Percentiles rank a stretch among this genome's conserved stretches.
Conservation (phyloP, 2,797 vertebrate species). For the Acanthurus tractus region DNA sequence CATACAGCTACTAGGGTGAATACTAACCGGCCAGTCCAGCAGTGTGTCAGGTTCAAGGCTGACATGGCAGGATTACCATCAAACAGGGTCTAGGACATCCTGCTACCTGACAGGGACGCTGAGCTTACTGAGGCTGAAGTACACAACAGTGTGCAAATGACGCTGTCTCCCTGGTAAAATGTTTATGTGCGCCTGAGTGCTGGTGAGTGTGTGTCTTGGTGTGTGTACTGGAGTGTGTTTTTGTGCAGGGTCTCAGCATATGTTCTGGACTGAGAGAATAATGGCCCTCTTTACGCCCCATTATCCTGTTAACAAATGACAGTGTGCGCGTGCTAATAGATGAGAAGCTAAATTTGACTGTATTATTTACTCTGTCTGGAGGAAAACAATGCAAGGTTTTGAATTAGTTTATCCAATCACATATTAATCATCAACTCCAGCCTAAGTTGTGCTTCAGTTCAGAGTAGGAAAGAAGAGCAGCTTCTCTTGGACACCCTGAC, state of each 20-base stretch:
- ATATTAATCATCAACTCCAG: slow-evolving; percentile 71
- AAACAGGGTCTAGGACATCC: slow-evolving; percentile 63
- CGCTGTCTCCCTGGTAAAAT: slow-evolving; percentile 26
- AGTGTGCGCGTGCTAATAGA: slow-evolving; percentile 79
- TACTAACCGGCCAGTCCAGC: slow-evolving; percentile 74
- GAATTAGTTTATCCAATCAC: slow-evolving; percentile 75
- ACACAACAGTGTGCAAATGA: slow-evolving; percentile 50
- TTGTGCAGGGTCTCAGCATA: slow-evolving; percentile 82
- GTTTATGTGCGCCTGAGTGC: slow-evolving; percentile 40
- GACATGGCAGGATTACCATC: slow-evolving; percentile 73
- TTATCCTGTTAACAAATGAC: slow-evolving; percentile 88
- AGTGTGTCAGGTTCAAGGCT: slow-evolving; percentile 70
- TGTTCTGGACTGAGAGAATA: slow-evolving; percentile 83
- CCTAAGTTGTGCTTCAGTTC: slow-evolving; percentile 39
- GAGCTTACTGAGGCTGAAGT: slow-evolving; percentile 25
- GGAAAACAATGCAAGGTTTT: slow-evolving; percentile 70
- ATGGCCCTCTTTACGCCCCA: slow-evolving; percentile 85
- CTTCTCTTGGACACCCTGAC: slow-evolving; percentile 58
- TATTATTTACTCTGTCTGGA: slow-evolving; percentile 79
- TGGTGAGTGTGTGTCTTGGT: slow-evolving; percentile 36
- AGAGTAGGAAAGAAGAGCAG: slow-evolving; percentile 23
- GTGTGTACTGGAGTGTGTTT: slow-evolving; percentile 57
- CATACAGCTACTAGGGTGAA: slow-evolving; percentile 69
- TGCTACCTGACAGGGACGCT: slow-evolving; percentile 47
- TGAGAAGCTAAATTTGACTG: slow-evolving; percentile 77